Evolutionary conservation across 1,140 invertebrate genomes (phyloP), one percentile per base, ranked within the genome.

Genomic region (Aphelenchoides avenae): DNA sequence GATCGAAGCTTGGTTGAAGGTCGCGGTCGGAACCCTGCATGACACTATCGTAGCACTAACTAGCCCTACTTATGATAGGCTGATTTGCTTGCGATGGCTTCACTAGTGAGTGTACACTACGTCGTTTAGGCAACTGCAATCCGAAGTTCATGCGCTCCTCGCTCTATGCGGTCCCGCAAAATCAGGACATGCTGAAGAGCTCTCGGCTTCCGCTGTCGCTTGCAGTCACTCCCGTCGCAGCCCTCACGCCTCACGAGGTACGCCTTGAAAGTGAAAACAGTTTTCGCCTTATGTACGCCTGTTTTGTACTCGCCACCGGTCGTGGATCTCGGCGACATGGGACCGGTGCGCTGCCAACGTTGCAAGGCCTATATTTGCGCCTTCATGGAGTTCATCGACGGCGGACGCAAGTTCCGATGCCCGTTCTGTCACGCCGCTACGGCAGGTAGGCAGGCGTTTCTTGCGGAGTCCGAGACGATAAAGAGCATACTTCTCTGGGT

Each of bases 281-380:
- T 52, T 67, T 40, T 31, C 42, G 15, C 3, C 33, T 27, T 31
- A 62, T 59, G 30, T 42, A n/a, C n/a, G n/a, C n/a, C n/a, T 43
- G 49, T 76, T 48, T 50, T 92, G 78, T 83, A 82, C 61, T 83
- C 85, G 49, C 87, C 88, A 6, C 88, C 89, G 0, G 84, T 93
- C 42, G 85, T 92, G 15, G 87, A 93, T 79, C 87, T 94, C 73
- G 91, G 91, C 13, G 86, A 87, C 48, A 80, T 89, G 68, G 94
- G 93, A 7, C 94, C 94, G 11, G 88, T 98, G 30, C 84, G 95
- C 29, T 99, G 95, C 78, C 85, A 87, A 60, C 83, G 95, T 43
- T 99, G 95, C 80, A 98, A 98, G 81, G 93, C 93, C 0, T 99
- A 99, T 78, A 98, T 99, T 88, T 92, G 88, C 78, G 91, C 94